Evolutionary conservation across 2,888 invertebrate species (phyloP).

Genomic region (Thera britannica): DNA sequence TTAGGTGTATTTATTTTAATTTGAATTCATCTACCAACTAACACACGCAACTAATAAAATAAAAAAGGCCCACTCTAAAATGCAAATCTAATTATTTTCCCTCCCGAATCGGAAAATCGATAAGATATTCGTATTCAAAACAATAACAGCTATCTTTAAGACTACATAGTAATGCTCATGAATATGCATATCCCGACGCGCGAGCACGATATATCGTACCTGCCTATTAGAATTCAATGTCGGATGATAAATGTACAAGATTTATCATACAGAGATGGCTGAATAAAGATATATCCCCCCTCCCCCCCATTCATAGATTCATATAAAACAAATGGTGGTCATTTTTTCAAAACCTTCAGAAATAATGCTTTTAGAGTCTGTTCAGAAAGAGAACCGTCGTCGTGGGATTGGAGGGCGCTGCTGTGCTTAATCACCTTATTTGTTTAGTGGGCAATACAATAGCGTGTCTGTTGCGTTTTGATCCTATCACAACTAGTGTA

Average conservation of each 20-base stretch:
- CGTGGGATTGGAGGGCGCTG: too few species aligned
- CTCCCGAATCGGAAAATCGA: conserved; percentile 39
- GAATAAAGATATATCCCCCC: too few species aligned
- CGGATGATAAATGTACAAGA: conserved; percentile 46
- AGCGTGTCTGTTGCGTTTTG: too few species aligned
- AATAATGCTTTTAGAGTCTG: too few species aligned
- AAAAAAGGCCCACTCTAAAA: conserved; percentile 8
- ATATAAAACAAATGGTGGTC: too few species aligned
- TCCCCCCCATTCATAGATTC: too few species aligned
- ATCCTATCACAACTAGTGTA: too few species aligned
- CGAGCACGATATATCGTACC: conserved; percentile 44
- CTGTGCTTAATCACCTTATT: too few species aligned
- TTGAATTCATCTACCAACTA: background rate
- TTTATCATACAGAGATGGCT: conserved; percentile 21
- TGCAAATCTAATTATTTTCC: conserved; percentile 29
- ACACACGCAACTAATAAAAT: conserved; percentile 11
- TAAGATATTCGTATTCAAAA: conserved; percentile 51
- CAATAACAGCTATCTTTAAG: conserved; percentile 72
- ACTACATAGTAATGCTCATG: conserved; percentile 64
- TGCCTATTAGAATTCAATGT: conserved; percentile 50
- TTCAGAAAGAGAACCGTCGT: too few species aligned
- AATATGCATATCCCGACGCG: conserved; percentile 63
- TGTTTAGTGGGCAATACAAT: too few species aligned
- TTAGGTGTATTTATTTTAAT: too few species aligned
- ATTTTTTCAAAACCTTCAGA: too few species aligned